Percentiles rank a stretch among this genome's conserved stretches.
Evolutionary conservation across 2,113 vertebrate species (phyloP).

Genomic region (Apistogramma diplotaenia): DNA sequence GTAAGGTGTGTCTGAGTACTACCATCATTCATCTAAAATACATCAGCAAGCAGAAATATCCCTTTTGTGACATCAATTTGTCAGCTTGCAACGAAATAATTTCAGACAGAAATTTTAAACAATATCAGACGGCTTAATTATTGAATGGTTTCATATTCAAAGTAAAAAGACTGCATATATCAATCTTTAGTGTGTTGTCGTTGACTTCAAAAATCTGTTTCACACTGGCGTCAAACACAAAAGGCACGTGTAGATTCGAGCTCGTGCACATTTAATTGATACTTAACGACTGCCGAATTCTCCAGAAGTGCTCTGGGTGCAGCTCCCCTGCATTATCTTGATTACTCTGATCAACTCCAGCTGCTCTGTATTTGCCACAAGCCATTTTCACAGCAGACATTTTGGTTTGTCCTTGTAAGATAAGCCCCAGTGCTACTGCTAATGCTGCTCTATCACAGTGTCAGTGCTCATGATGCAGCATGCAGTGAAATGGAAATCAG

Average conservation of each 20-base stretch:
- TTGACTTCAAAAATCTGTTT: not conserved
- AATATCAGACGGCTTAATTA: not conserved
- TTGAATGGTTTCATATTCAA: not conserved
- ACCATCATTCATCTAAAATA: not conserved
- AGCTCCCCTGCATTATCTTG: not conserved
- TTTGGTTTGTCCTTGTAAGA: not conserved
- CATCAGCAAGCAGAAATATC: not conserved
- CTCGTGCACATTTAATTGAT: not conserved
- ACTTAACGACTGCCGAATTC: not conserved
- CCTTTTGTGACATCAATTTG: not conserved
- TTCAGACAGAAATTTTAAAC: not conserved
- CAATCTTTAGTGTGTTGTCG: not conserved
- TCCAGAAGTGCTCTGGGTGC: not conserved
- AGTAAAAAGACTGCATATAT: not conserved
- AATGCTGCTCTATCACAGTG: not conserved
- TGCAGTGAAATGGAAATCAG: not conserved
- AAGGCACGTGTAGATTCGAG: not conserved
- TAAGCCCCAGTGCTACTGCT: not conserved
- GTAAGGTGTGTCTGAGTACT: not conserved
- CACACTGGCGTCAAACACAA: not conserved
- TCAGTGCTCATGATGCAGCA: not conserved
- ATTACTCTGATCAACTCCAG: slow-evolving; percentile 5
- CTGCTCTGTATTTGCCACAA: slow-evolving; percentile 2
- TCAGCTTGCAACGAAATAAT: not conserved
- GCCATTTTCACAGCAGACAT: not conserved